Evolutionary conservation across 1,140 invertebrate species (phyloP), one percentile per base, ranked within the genome.

Genomic region (Solenopsis fugax): DNA sequence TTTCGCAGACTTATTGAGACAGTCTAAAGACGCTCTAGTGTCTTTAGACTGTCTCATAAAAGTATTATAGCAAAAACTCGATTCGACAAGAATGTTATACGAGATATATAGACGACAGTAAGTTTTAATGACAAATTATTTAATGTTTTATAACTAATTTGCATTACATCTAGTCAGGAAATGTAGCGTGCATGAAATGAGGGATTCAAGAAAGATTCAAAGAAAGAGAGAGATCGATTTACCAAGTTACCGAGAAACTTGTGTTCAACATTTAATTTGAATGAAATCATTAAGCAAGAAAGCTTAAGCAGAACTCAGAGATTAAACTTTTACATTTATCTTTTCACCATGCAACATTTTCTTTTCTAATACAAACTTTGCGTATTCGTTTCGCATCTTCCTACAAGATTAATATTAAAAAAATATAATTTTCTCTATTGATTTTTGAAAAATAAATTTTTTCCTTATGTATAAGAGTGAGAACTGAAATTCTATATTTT

Each of bases 251-350:
- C 18, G 13, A 45, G 80, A 50, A 84, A 75, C 69, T 84, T 73
- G 24, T 34, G 45, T 54, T 69, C 41, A 50, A 48, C 56, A 75
- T 84, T 73, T 75, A 84, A 84, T 69, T 84, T 75, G 41, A 45
- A 75, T 41, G 69, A 84, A 84, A 75, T 84, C n/a, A 75, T 75
- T 84, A 84, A 84, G n/a, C 56, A 73, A 62, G 80, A 37, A 75
- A 84, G 21, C 54, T 75, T 62, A 12, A 50, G n/a, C 29, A n/a
- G 13, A 82, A 72, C 12, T 4, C 65, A 58, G 18, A 37, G 13
- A 48, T 72, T 82, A 13, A 34, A 58, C 37, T 82, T 58, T 21
- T 84, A 58, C 18, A 60, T 82, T 9, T 72, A 73, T 82, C 54
- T 73, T 2, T 34, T 72, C 48, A n/a, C 45, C 12, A 16, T 54